A percentile compares a stretch with the other conserved stretches of the same genome.
Evolutionary conservation across 1,140 invertebrate genomes (phyloP).

Genomic region (Drosophila repleta): DNA sequence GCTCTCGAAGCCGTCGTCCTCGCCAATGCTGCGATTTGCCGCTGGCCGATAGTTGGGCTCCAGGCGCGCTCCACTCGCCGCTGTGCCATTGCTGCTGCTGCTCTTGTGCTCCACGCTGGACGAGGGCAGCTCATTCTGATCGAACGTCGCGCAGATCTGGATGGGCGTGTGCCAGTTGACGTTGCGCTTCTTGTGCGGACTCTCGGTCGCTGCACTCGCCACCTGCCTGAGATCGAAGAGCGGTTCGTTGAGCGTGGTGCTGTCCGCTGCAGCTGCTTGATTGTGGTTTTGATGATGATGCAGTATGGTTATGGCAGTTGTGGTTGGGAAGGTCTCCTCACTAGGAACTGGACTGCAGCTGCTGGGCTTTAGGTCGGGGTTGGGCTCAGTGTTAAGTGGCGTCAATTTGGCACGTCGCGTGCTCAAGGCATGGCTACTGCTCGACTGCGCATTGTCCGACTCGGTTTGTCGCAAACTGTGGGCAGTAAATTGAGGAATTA

Average conservation of each 20-base stretch:
- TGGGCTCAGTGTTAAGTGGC: conserved; percentile 16
- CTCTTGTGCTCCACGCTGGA: conserved; percentile 41
- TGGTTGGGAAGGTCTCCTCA: conserved; percentile 58
- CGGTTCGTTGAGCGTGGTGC: conserved; percentile 33
- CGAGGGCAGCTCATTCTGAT: conserved; percentile 53
- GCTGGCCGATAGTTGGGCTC: conserved; percentile 26
- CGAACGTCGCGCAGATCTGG: conserved; percentile 70
- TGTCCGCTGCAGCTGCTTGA: conserved; percentile 23
- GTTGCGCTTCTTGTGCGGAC: conserved; percentile 76
- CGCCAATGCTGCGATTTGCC: conserved; percentile 81
- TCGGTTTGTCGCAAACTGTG: conserved; percentile 56
- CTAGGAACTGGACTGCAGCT: conserved; percentile 7
- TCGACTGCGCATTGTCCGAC: conserved; percentile 50
- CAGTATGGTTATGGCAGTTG: conserved; percentile 51
- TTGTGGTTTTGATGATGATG: neutral
- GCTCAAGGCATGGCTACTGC: conserved; percentile 40
- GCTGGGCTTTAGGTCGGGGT: conserved; percentile 24
- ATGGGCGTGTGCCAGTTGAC: conserved; percentile 82
- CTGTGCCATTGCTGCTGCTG: neutral
- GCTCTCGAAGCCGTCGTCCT: conserved; percentile 94
- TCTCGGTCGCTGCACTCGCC: conserved; percentile 40
- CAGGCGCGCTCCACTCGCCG: conserved; percentile 5
- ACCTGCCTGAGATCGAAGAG: conserved; percentile 56
- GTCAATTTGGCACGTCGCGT: conserved; percentile 43
- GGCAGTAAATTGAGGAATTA: too few species aligned